Evolutionary conservation across 2,113 vertebrate genomes (phyloP), one percentile per base, ranked within the genome.

Genomic region (Cathartes aura): DNA sequence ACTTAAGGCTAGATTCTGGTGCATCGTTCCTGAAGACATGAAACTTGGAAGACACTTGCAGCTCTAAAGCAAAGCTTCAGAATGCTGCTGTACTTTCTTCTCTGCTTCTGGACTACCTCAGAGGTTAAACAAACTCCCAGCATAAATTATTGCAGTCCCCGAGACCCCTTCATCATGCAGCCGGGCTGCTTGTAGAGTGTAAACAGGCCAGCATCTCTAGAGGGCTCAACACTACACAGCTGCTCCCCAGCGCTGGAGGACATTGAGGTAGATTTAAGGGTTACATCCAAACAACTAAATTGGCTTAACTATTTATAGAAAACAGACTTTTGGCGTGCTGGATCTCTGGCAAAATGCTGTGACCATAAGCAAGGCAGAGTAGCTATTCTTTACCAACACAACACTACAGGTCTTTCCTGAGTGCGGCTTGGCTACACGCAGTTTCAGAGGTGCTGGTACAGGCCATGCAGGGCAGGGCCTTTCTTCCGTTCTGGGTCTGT

Each of bases 291-390:
- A 95, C 88, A 90, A 73, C 38, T 63, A 76, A 93, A 95, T 84
- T 92, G 82, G 91, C 68, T 90, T 95, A 95, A 53, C 91, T 93
- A 70, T 93, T 95, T 89, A 87, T 91, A 87, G 90, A 60, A 83
- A 47, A 3, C 76, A 47, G 93, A 73, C 36, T 92, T 96, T 62
- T 52, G 70, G 78, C 50, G 1, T 6, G 45, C 73, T 84, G 73
- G 45, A 15, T 48, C 34, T 68, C 48, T 75, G 90, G 79, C 29
- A 75, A 89, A 89, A 43, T 12, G 30, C 89, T 74, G 74, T 29
- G 72, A 45, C 72, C 58, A n/a, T 9, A 56, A 73, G 67, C 63
- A 60, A 73, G 30, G 84, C 85, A 78, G 53, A 70, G 72, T 2
- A 52, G 78, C 62, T 91, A 12, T 22, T 82, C 63, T 55, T 63